A percentile compares a stretch with the other conserved stretches of the same genome.
These are phyloP conservation scores for Micoletzkya japonica DNA, from an alignment of 2,888 invertebrate genomes.

Conservation along the genomic window DNA sequence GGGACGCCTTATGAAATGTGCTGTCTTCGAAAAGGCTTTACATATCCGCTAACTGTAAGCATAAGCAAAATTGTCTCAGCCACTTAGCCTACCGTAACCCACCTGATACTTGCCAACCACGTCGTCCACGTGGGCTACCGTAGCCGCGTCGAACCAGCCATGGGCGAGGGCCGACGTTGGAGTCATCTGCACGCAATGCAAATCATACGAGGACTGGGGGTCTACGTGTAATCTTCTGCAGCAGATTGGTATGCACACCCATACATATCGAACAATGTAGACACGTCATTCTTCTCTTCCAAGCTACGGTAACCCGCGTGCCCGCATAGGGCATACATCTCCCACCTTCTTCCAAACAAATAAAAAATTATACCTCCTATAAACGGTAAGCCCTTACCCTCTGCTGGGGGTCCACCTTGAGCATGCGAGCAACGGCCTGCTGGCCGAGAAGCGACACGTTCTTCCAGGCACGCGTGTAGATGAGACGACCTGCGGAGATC, in stretches of 20 bases:
- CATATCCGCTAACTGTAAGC: too few species aligned
- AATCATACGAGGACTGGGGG: neutral
- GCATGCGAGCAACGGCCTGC: slow-evolving; percentile 35
- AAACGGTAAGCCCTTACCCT: slow-evolving; percentile 12
- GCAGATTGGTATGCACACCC: neutral
- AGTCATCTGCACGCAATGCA: neutral
- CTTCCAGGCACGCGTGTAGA: slow-evolving; percentile 40
- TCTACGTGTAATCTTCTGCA: neutral
- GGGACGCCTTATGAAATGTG: too few species aligned
- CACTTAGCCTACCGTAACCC: neutral
- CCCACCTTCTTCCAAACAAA: neutral
- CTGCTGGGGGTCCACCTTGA: slow-evolving; percentile 32
- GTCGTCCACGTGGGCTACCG: neutral
- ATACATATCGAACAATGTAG: neutral
- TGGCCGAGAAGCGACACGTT: slow-evolving; percentile 34
- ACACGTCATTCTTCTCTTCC: neutral
- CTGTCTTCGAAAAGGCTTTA: too few species aligned
- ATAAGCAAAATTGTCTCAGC: too few species aligned
- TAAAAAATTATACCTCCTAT: neutral
- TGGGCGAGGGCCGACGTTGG: slow-evolving; percentile 1
- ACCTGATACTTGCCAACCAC: slow-evolving; percentile 11
- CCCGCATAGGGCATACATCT: neutral
- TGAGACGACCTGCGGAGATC: slow-evolving; percentile 36
- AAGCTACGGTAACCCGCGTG: neutral
- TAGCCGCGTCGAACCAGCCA: slow-evolving; percentile 20